Conservation (phyloP, 2,113 vertebrate genomes). For the Clarias batrachus region DNA sequence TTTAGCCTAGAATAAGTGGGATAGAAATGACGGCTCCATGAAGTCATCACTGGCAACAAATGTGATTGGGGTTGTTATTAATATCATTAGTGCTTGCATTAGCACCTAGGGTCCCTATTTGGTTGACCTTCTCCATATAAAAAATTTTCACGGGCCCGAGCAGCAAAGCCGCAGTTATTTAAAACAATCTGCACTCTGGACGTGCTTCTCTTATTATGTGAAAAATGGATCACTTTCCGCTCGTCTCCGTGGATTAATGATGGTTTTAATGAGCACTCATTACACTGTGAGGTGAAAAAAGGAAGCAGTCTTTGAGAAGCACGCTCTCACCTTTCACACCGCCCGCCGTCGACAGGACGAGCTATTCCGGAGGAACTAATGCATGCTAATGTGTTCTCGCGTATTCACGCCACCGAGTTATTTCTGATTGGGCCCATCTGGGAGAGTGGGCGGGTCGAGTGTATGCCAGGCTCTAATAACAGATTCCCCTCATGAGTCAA, state of each 20-base stretch:
- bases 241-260: slow-evolving; percentile 34
- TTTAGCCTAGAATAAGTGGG: slow-evolving; percentile 44
- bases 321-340: slow-evolving; percentile 24
- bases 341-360: slow-evolving; percentile 29
- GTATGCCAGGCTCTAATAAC: slow-evolving; percentile 45
- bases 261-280: slow-evolving; percentile 42
- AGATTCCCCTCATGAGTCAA: slow-evolving; percentile 49
- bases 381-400: slow-evolving; percentile 47
- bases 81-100: slow-evolving; percentile 49
- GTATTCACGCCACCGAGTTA: slow-evolving; percentile 37
- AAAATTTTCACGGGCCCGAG: neutral
- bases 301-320: slow-evolving; percentile 20
- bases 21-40: slow-evolving; percentile 42
- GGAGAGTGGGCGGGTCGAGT: slow-evolving; percentile 57
- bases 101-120: slow-evolving; percentile 7
- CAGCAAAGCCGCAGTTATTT: slow-evolving; percentile 18
- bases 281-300: slow-evolving; percentile 37
- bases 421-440: slow-evolving; percentile 59
- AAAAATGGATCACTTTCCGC: slow-evolving; percentile 30
- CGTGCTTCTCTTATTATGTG: slow-evolving; percentile 24
- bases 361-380: slow-evolving; percentile 48
- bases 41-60: slow-evolving; percentile 34
- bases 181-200: neutral
- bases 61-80: slow-evolving; percentile 51
- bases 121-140: neutral